These are phyloP conservation scores for Sebastes umbrosus DNA, from an alignment of 2,797 vertebrate species.

Conservation along the genomic window DNA sequence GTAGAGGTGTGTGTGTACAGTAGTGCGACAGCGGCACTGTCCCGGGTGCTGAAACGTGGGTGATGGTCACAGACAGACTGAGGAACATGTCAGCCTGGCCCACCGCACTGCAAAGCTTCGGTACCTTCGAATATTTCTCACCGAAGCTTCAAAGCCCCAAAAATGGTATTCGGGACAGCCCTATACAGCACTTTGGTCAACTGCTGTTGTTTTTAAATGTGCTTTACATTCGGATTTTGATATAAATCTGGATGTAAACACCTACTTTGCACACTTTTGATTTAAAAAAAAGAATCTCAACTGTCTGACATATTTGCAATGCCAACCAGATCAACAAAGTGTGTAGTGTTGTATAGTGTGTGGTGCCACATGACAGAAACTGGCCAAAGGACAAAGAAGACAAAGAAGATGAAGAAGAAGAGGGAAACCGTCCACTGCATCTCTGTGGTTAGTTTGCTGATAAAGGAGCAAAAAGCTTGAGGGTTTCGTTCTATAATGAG, in stretches of 20 bases:
- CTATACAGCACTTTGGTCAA: too few relatives aligned
- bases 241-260: background rate
- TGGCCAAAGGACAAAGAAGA: constrained; percentile 19
- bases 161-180: too few relatives aligned
- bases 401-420: background rate
- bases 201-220: too few relatives aligned
- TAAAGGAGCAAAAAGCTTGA: background rate
- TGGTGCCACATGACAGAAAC: background rate
- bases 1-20: too few relatives aligned
- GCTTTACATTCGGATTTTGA: too few relatives aligned
- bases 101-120: too few relatives aligned
- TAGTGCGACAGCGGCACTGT: too few relatives aligned
- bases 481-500: constrained; percentile 44
- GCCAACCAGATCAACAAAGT: background rate
- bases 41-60: too few relatives aligned
- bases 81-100: too few relatives aligned
- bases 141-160: too few relatives aligned
- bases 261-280: background rate
- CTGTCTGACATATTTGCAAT: background rate
- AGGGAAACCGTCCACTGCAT: background rate
- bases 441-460: constrained; percentile 15
- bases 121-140: too few relatives aligned
- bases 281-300: background rate
- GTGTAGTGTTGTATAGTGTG: background rate
- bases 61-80: too few relatives aligned